Evolutionary conservation across 2,888 invertebrate genomes (phyloP).

Genomic region (Acleris cristana): DNA sequence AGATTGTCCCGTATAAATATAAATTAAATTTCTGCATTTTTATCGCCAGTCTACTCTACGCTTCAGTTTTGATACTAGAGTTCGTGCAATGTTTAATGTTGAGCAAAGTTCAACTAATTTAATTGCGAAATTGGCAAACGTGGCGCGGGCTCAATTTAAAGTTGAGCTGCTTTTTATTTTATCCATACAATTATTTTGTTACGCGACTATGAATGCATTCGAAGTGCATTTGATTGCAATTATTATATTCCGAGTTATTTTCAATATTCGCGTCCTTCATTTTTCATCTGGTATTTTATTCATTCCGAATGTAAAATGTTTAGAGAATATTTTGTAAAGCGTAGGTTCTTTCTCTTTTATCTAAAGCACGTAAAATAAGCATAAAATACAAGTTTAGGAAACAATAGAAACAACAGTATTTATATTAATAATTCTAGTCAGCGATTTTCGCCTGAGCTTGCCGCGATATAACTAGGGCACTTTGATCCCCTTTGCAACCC

Average conservation of each 20-base stretch:
- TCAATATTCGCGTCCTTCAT: not conserved
- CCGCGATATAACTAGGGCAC: too few relatives aligned
- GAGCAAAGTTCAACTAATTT: slow-evolving; percentile 21
- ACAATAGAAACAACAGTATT: too few relatives aligned
- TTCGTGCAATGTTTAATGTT: slow-evolving; percentile 9
- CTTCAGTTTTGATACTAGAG: slow-evolving; percentile 5
- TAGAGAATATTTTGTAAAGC: too few relatives aligned
- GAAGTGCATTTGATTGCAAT: not conserved
- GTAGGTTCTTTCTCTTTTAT: too few relatives aligned
- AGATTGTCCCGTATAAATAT: too few relatives aligned
- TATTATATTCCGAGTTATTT: not conserved
- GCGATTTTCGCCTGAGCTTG: too few relatives aligned
- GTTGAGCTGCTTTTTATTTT: slow-evolving; percentile 3
- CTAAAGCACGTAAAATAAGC: too few relatives aligned
- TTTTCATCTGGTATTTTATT: not conserved
- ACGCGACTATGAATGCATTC: slow-evolving; percentile 1
- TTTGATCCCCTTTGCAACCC: too few relatives aligned
- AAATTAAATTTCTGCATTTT: too few relatives aligned
- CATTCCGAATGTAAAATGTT: not conserved
- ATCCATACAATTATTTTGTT: slow-evolving; percentile 2
- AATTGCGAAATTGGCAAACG: slow-evolving; percentile 18
- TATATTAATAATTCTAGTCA: too few relatives aligned
- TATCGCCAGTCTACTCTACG: too few relatives aligned
- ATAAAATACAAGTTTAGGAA: too few relatives aligned
- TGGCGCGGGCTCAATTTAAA: slow-evolving; percentile 4